Base-by-base conservation (phyloP, 2,113 vertebrate species). In the Polypterus senegalus region DNA sequence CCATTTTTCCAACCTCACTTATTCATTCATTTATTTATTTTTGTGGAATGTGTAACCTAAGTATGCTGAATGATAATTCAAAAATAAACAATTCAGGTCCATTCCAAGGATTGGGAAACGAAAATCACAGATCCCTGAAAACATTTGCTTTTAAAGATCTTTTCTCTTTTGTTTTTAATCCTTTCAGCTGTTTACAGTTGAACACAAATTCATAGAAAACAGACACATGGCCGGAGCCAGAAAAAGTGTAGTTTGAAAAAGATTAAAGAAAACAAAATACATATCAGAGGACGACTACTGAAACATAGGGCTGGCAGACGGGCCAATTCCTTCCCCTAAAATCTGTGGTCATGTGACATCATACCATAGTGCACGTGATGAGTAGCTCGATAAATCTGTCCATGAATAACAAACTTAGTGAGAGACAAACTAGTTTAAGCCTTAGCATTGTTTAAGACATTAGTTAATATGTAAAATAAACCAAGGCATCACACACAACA, bases 161-260 rank as follows among this genome's bases (percentile, higher is more conserved):
- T 45, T 58, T 45, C 9, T n/a, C 46, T 57, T 58, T 45, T 45
- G 43, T 45, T 4, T 58, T 58, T 58, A 8, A 45, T 27, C 56
- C 46, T 10, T 46, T 49, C 8, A 47, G 27, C 43, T 54, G 44
- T 54, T 54, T 62, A 49, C 61, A 62, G 45, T 62, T 54, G 51
- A 46, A 45, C n/a, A 9, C 6, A 47, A 54, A 52, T 61, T 52
- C 60, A 54, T 53, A 51, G 49, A 51, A 9, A 46, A 27, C 27
- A 49, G 60, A 62, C 61, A 62, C 10, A n/a, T 5, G 45, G 44
- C 61, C 46, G 61, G 52, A 46, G 49, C 49, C 51, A 43, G 27
- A 45, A 44, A 58, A 45, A 6, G 27, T 58, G 56, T 52, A 10
- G 51, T 53, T 62, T 47, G n/a, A 54, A 46, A 9, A 9, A 43